These are phyloP conservation scores for Philaenus spumarius DNA, from an alignment of 1,140 invertebrate species.

Conservation along the genomic window DNA sequence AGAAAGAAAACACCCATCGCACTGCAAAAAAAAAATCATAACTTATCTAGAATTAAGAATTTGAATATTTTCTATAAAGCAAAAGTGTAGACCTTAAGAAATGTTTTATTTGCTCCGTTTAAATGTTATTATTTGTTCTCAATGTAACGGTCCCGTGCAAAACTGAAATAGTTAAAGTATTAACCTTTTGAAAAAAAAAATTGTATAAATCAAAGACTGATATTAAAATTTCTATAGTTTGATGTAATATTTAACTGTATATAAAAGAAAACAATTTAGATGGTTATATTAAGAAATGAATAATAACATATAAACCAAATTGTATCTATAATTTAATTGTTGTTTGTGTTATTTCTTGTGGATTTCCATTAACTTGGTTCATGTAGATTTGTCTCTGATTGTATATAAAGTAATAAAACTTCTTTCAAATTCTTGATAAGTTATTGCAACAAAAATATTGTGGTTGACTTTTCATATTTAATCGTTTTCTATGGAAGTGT, in stretches of 20 bases:
- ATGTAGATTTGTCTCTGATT: background rate
- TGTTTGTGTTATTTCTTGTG: background rate
- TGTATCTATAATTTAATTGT: slow-evolving; percentile 2
- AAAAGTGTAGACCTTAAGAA: too few relatives aligned
- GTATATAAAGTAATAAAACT: slow-evolving; percentile 7
- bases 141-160: background rate
- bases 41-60: too few relatives aligned
- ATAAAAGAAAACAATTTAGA: background rate
- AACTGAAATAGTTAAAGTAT: background rate
- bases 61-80: too few relatives aligned
- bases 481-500: too few relatives aligned
- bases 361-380: background rate
- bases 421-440: background rate
- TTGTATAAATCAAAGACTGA: slow-evolving; percentile 1
- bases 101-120: background rate
- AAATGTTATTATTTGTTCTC: slow-evolving; percentile 1
- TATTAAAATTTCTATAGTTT: background rate
- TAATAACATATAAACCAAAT: background rate
- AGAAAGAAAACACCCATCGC: background rate
- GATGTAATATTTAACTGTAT: background rate
- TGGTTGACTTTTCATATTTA: too few relatives aligned
- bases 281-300: slow-evolving; percentile 5
- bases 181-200: background rate
- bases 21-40: background rate
- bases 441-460: slow-evolving; percentile 3